Percentiles rank a stretch among this genome's conserved stretches.
Conservation (phyloP, 2,113 vertebrate genomes). For the Coptodon rendalli region DNA sequence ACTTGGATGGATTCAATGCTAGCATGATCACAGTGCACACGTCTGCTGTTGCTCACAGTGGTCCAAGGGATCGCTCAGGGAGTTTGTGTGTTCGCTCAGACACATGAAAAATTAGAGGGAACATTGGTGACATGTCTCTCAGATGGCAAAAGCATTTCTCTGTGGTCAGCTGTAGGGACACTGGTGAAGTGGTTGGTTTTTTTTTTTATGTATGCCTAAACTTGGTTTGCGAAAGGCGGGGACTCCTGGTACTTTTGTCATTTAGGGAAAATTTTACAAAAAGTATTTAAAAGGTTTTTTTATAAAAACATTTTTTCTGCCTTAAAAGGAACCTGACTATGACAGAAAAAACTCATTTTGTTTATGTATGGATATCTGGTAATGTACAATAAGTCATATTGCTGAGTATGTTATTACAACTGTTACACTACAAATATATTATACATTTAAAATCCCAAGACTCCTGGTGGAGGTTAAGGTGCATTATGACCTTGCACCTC, state of each 20-base stretch:
- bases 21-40: too few species aligned
- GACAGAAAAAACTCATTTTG: background rate
- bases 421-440: background rate
- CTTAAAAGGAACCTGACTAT: fast-evolving
- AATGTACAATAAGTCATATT: background rate
- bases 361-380: background rate
- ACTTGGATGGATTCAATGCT: too few species aligned
- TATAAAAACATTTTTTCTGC: background rate
- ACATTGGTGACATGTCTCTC: background rate
- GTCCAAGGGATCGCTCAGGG: too few species aligned
- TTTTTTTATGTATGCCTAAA: background rate
- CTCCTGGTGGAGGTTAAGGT: fast-evolving
- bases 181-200: background rate
- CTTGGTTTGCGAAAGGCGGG: fast-evolving
- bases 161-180: background rate
- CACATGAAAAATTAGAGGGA: too few species aligned
- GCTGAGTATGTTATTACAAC: fast-evolving
- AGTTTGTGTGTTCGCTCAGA: too few species aligned
- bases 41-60: too few species aligned
- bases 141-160: background rate
- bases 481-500: background rate
- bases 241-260: background rate
- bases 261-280: background rate
- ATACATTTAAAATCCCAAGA: background rate
- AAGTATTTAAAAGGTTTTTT: fast-evolving